phyloP scores from a whole-genome alignment of 2,113 vertebrate genomes.

The Progne subis region DNA sequence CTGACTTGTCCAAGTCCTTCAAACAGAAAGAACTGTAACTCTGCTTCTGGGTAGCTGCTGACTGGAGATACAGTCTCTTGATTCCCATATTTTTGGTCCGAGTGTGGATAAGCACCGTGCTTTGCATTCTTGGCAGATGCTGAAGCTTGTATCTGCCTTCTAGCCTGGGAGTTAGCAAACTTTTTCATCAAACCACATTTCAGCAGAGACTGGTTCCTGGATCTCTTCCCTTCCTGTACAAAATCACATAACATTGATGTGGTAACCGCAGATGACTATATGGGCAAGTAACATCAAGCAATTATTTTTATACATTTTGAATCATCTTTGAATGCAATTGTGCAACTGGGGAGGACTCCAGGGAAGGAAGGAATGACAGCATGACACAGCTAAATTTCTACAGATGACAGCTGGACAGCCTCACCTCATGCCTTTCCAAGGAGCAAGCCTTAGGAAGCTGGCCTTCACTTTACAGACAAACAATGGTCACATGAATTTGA shows the following conservation, averaged over 20 bases:
- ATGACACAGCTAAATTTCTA: slow-evolving; percentile 10
- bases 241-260: slow-evolving; percentile 64
- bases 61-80: slow-evolving; percentile 14
- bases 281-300: slow-evolving; percentile 56
- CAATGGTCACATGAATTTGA: neutral
- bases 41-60: slow-evolving; percentile 35
- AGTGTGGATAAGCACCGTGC: slow-evolving; percentile 45
- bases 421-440: neutral
- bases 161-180: slow-evolving; percentile 67
- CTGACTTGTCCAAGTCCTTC: neutral
- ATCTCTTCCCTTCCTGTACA: slow-evolving; percentile 66
- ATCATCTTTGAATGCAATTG: slow-evolving; percentile 44
- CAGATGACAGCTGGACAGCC: neutral
- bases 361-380: neutral
- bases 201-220: slow-evolving; percentile 56
- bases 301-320: slow-evolving; percentile 59
- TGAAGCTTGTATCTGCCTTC: slow-evolving; percentile 64
- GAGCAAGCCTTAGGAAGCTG: neutral
- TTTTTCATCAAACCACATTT: slow-evolving; percentile 67
- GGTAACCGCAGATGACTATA: slow-evolving; percentile 62
- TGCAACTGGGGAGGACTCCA: neutral
- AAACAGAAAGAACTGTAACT: neutral
- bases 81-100: slow-evolving; percentile 4
- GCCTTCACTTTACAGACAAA: neutral
- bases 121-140: slow-evolving; percentile 67